phyloP scores from a whole-genome alignment of 2,797 vertebrate genomes.

The Smutsia gigantea region DNA sequence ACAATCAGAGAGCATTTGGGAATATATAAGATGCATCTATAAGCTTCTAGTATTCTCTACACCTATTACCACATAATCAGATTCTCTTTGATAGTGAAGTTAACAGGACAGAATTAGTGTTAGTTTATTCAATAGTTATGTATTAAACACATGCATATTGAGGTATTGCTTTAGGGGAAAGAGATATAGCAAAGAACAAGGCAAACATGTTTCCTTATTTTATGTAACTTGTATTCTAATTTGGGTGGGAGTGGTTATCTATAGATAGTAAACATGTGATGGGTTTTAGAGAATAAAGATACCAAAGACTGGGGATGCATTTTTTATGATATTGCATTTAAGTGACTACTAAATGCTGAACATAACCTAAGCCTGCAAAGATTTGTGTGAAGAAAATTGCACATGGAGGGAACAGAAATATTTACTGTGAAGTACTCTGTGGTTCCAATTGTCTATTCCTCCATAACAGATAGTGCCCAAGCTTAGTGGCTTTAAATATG shows the following conservation, averaged over 20 bases:
- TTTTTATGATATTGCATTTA: background rate
- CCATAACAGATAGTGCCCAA: background rate
- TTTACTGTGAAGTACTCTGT: background rate
- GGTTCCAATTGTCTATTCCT: background rate
- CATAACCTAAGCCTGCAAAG: background rate
- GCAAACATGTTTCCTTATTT: background rate
- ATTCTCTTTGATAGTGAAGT: background rate
- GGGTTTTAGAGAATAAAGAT: background rate
- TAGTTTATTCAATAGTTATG: background rate
- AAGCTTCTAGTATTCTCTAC: background rate
- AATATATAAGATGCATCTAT: background rate
- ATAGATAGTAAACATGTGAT: background rate
- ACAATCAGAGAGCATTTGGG: background rate
- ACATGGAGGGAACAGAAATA: background rate
- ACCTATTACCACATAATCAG: background rate
- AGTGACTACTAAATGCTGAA: background rate
- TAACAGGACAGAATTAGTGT: background rate
- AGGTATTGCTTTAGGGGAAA: background rate
- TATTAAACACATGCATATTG: background rate
- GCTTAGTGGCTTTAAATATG: background rate
- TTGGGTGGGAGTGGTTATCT: background rate
- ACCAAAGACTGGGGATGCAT: background rate
- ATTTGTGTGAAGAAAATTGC: background rate
- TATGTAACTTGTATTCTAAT: background rate
- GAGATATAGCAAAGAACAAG: background rate